phyloP scores from a whole-genome alignment of 23 tunicate species.

The Ciona savignyi region DNA sequence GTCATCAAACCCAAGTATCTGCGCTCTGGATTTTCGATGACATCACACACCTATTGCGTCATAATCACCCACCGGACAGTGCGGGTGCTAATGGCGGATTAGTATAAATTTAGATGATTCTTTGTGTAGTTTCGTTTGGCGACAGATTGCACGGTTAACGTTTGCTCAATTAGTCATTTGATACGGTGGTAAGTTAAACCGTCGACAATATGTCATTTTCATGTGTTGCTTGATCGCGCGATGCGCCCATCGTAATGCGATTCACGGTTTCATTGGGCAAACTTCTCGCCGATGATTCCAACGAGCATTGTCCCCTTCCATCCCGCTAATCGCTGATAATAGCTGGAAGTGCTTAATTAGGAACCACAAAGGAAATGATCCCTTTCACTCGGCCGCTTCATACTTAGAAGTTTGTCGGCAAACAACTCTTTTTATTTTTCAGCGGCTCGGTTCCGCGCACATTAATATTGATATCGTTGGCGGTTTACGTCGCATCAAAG shows the following conservation, averaged over 20 bases:
- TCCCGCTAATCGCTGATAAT: background rate
- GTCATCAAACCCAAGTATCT: background rate
- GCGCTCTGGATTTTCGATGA: background rate
- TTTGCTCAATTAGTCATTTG: too few species aligned
- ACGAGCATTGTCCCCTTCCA: background rate
- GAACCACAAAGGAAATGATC: background rate
- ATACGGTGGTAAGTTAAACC: background rate
- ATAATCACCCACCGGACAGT: too few species aligned
- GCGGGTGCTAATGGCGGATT: background rate
- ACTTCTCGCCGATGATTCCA: background rate
- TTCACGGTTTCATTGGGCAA: too few species aligned
- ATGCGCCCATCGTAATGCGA: too few species aligned
- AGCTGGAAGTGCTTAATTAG: background rate
- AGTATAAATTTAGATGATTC: background rate
- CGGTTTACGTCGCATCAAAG: background rate
- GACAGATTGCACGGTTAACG: background rate
- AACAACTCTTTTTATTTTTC: background rate
- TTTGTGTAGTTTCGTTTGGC: background rate
- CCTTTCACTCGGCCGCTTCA: background rate
- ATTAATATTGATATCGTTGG: background rate
- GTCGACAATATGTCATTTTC: background rate
- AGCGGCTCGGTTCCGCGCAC: background rate
- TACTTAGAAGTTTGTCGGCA: background rate
- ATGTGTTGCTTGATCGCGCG: too few species aligned
- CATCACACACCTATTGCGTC: too few species aligned